These are phyloP conservation scores for Zophobas atratus DNA, from an alignment of 1,140 invertebrate genomes.

Conservation along the genomic window DNA sequence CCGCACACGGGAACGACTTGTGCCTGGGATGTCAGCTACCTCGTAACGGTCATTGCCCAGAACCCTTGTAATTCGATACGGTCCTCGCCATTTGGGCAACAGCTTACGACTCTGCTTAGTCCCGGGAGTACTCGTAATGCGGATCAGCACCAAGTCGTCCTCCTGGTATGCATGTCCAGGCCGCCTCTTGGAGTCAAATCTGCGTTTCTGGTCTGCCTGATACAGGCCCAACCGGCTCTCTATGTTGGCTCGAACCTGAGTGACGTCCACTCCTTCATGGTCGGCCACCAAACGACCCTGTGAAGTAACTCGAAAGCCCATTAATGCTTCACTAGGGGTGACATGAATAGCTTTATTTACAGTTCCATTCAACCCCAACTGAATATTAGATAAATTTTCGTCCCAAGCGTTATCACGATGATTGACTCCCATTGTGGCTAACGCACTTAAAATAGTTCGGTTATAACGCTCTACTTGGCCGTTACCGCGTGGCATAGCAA, in stretches of 20 bases:
- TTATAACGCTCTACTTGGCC: conserved; percentile 62
- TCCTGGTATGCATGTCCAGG: too few species aligned
- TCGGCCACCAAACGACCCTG: too few species aligned
- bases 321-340: neutral
- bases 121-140: neutral
- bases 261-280: too few species aligned
- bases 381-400: conserved; percentile 53
- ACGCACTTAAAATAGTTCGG: conserved; percentile 55
- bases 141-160: neutral
- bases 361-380: conserved; percentile 58
- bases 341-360: neutral
- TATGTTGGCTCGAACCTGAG: too few species aligned
- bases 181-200: too few species aligned
- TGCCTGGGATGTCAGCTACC: neutral
- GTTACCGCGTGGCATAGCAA: conserved; percentile 62
- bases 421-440: conserved; percentile 52
- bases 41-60: conserved; percentile 1
- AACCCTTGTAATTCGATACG: neutral
- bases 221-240: too few species aligned
- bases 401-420: conserved; percentile 57
- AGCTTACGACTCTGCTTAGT: conserved; percentile 4
- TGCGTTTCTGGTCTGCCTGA: too few species aligned
- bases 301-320: conserved; percentile 25
- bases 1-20: neutral
- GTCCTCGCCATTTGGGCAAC: conserved; percentile 20